Percentiles rank a stretch among this genome's conserved stretches.
These are phyloP conservation scores for Drosophila mojavensis DNA, from an alignment of 1,140 invertebrate species.

Conservation along the genomic window DNA sequence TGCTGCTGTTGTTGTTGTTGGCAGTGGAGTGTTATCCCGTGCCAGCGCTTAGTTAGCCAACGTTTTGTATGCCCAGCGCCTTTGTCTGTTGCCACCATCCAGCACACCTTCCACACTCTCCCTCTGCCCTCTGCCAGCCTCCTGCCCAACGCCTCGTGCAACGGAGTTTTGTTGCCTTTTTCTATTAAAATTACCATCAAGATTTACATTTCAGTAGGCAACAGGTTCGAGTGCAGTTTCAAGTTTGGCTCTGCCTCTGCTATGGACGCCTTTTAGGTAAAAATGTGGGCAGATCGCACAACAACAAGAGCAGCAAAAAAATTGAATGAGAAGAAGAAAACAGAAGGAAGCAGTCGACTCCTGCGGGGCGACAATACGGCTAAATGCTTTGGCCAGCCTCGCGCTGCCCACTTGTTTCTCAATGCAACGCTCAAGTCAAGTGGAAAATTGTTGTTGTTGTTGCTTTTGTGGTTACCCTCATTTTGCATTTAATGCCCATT, in stretches of 20 bases:
- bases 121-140: not conserved
- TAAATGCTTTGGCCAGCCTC: conserved; percentile 58
- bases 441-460: conserved; percentile 73
- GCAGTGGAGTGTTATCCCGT: conserved; percentile 72
- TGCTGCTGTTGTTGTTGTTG: conserved; percentile 49
- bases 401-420: conserved; percentile 59
- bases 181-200: conserved; percentile 84
- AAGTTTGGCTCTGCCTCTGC: conserved; percentile 1
- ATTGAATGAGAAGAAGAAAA: not conserved
- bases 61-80: conserved; percentile 73
- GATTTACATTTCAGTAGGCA: conserved; percentile 83
- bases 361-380: conserved; percentile 11
- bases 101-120: not conserved
- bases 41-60: conserved; percentile 75
- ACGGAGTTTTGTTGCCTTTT: conserved; percentile 65
- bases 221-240: conserved; percentile 64
- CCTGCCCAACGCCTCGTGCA: conserved; percentile 38
- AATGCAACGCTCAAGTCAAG: conserved; percentile 74
- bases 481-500: conserved; percentile 79
- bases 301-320: not conserved
- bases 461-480: conserved; percentile 66
- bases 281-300: conserved; percentile 62
- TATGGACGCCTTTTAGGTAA: conserved; percentile 64
- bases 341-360: conserved; percentile 10
- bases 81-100: conserved; percentile 36